A percentile compares a stretch with the other conserved stretches of the same genome.
phyloP scores from a whole-genome alignment of 2,113 vertebrate species.

The Hippocampus abdominalis region DNA sequence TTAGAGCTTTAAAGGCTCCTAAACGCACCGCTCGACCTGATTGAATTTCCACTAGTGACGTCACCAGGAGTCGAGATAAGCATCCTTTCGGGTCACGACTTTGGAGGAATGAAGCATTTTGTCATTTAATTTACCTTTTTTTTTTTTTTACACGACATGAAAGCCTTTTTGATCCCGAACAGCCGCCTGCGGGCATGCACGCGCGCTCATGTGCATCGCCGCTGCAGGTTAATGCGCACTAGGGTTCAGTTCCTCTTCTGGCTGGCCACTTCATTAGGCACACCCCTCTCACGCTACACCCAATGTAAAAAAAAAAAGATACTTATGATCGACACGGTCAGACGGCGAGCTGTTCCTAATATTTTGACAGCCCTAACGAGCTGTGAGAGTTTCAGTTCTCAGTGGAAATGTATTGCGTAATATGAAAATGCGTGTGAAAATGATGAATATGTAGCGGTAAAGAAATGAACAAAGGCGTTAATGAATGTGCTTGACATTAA shows the following conservation, averaged over 20 bases:
- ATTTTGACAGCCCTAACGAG: too few relatives aligned
- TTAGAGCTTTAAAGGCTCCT: conserved; percentile 69
- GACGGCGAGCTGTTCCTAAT: background rate
- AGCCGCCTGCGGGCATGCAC: background rate
- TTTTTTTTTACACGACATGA: background rate
- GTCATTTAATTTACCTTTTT: background rate
- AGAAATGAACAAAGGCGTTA: conserved; percentile 3
- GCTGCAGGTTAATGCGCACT: background rate
- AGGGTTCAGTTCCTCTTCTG: background rate
- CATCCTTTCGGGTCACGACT: background rate
- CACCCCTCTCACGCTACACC: too few relatives aligned
- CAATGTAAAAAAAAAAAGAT: too few relatives aligned
- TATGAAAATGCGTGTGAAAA: background rate
- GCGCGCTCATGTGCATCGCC: background rate
- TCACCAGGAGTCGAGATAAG: background rate
- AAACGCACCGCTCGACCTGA: conserved; percentile 29
- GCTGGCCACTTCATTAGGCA: background rate
- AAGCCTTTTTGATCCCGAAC: background rate
- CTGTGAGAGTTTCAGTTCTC: too few relatives aligned
- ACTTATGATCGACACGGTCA: too few relatives aligned
- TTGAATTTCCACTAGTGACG: background rate
- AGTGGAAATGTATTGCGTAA: background rate
- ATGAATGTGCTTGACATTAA: background rate
- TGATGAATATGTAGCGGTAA: background rate
- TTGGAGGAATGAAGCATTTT: background rate